Percentiles rank a stretch among this genome's conserved stretches.
Conservation (phyloP, 2,797 vertebrate genomes). For the Mareca strepera region DNA sequence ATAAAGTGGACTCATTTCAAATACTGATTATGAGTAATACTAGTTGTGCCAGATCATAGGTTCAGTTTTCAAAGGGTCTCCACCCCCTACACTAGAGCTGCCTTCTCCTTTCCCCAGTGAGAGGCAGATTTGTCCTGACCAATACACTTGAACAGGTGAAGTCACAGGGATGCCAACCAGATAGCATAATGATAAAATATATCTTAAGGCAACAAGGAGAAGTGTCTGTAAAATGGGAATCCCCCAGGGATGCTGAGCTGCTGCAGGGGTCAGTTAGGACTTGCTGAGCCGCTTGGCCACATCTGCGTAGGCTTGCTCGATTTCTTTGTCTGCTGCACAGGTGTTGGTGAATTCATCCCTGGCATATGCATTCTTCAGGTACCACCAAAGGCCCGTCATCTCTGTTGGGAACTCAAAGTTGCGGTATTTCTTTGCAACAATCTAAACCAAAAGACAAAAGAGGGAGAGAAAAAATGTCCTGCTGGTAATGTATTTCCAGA, state of each 20-base stretch:
- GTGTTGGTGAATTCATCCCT: constrained; percentile 97
- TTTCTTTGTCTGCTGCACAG: constrained; percentile 91
- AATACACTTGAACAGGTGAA: not conserved
- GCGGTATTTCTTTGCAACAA: constrained; percentile 95
- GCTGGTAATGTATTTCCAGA: not conserved
- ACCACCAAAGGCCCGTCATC: constrained; percentile 91
- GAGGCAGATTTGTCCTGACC: not conserved
- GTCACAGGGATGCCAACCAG: constrained; percentile 33
- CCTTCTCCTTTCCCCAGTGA: not conserved
- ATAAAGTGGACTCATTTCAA: not conserved
- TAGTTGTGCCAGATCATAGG: not conserved
- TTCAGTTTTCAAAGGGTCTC: not conserved
- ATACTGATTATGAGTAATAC: constrained; percentile 29
- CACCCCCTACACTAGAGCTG: not conserved
- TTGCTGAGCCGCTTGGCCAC: constrained; percentile 91
- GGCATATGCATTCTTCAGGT: constrained; percentile 89
- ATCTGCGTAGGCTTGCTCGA: constrained; percentile 92
- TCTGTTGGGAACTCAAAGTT: constrained; percentile 91
- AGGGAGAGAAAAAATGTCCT: not conserved
- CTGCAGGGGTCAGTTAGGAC: constrained; percentile 71
- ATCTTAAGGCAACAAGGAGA: constrained; percentile 65
- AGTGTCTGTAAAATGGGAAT: constrained; percentile 49
- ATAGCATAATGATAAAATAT: not conserved
- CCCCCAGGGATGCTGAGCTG: constrained; percentile 2
- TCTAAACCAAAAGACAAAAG: constrained; percentile 76